phyloP scores from a whole-genome alignment of 2,113 vertebrate genomes.

The Strigops habroptila region DNA sequence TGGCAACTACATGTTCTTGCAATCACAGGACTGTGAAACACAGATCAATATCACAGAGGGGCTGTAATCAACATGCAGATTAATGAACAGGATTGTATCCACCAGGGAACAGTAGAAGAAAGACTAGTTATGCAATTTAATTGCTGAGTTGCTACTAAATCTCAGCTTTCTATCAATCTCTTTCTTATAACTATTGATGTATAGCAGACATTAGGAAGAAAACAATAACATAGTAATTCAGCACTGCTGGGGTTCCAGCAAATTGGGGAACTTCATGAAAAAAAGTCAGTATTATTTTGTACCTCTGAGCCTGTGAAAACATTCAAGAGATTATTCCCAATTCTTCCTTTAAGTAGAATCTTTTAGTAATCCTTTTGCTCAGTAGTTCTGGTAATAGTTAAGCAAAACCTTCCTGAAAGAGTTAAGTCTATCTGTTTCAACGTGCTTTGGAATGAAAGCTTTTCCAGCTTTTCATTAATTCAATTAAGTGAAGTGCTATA shows the following conservation, averaged over 20 bases:
- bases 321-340: slow-evolving; percentile 25
- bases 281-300: slow-evolving; percentile 43
- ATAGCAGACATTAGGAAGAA: slow-evolving; percentile 67
- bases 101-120: slow-evolving; percentile 71
- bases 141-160: slow-evolving; percentile 75
- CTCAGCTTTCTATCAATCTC: slow-evolving; percentile 74
- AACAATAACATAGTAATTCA: slow-evolving; percentile 71
- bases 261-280: slow-evolving; percentile 32
- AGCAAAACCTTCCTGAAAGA: slow-evolving; percentile 33
- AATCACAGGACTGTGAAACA: slow-evolving; percentile 52
- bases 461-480: slow-evolving; percentile 50
- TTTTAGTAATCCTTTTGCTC: slow-evolving; percentile 35
- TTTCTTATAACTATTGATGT: slow-evolving; percentile 71
- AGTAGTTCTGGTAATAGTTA: slow-evolving; percentile 35
- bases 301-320: not conserved
- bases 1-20: slow-evolving; percentile 57
- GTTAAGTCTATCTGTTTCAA: slow-evolving; percentile 28
- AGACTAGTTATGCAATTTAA: slow-evolving; percentile 78
- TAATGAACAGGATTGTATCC: slow-evolving; percentile 72
- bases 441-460: slow-evolving; percentile 29
- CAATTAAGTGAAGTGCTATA: slow-evolving; percentile 23
- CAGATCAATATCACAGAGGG: slow-evolving; percentile 69
- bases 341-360: slow-evolving; percentile 31
- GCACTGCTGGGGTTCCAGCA: slow-evolving; percentile 48
- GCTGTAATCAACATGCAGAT: slow-evolving; percentile 78